A percentile compares a stretch with the other conserved stretches of the same genome.
phyloP scores from a whole-genome alignment of 2,888 invertebrate species.

The Nephrotoma guestfalica region DNA sequence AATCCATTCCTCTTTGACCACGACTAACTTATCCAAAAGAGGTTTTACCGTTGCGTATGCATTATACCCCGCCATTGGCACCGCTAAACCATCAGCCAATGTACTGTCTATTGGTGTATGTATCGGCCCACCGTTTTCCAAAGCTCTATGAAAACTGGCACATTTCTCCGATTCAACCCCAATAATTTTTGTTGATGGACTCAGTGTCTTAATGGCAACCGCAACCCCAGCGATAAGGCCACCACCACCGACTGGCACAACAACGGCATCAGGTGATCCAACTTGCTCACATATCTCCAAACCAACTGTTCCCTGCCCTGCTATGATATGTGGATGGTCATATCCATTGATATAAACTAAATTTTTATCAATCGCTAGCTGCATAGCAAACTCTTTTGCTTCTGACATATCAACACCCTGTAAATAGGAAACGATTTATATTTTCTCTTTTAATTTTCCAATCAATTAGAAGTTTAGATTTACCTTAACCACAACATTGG shows the following conservation, averaged over 20 bases:
- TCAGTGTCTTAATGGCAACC: constrained; percentile 73
- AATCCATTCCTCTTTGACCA: constrained; percentile 71
- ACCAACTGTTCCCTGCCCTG: constrained; percentile 89
- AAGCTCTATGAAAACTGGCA: constrained; percentile 65
- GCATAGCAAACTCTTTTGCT: constrained; percentile 67
- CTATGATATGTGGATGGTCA: constrained; percentile 89
- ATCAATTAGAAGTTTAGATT: background rate
- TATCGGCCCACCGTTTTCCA: constrained; percentile 52
- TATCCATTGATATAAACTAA: constrained; percentile 85
- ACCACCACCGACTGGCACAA: constrained; percentile 68
- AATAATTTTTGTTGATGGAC: constrained; percentile 70
- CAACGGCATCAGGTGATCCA: constrained; percentile 69
- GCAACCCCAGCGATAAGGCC: constrained; percentile 69
- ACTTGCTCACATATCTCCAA: constrained; percentile 88
- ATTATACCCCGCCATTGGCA: constrained; percentile 76
- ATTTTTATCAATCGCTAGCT: constrained; percentile 51
- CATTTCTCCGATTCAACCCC: constrained; percentile 89
- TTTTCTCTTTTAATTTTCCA: background rate
- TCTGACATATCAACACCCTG: constrained; percentile 69
- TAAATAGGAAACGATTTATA: constrained; percentile 9
- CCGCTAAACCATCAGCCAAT: constrained; percentile 78
- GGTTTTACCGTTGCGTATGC: constrained; percentile 59
- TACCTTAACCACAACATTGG: constrained; percentile 59
- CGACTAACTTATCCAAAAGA: constrained; percentile 63
- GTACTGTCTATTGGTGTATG: constrained; percentile 54